A percentile compares a stretch with the other conserved stretches of the same genome.
Conservation (phyloP, 2,888 invertebrate genomes). For the Dinocampus coccinellae region DNA sequence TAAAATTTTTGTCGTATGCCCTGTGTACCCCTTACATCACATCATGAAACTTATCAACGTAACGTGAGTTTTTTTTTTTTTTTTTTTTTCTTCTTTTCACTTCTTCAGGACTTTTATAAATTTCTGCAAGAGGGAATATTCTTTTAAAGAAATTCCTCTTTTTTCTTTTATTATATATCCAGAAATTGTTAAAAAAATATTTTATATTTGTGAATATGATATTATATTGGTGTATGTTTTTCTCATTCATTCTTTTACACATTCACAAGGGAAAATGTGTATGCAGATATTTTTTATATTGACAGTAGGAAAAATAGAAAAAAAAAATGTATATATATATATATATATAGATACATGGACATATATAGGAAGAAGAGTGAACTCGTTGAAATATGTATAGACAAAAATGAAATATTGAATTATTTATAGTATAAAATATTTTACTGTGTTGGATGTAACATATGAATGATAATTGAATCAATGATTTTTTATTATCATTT, state of each 20-base stretch:
- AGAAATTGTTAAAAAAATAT: background rate
- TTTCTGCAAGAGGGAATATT: no score
- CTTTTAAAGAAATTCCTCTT: no score
- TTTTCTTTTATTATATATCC: no score
- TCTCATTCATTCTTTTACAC: background rate
- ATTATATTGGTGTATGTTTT: background rate
- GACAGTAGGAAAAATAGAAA: background rate
- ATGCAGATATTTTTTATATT: background rate
- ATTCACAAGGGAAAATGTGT: background rate
- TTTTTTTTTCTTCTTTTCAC: slow-evolving; percentile 11
- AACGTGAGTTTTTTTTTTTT: no score
- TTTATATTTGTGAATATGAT: background rate
- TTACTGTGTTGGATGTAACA: background rate
- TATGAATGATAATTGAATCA: background rate
- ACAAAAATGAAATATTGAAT: background rate
- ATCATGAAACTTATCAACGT: slow-evolving; percentile 27
- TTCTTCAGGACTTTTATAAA: background rate
- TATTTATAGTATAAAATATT: background rate
- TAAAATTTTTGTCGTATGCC: slow-evolving; percentile 29
- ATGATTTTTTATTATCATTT: background rate
- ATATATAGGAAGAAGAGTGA: no score
- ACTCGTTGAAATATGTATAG: no score
- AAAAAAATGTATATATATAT: no score
- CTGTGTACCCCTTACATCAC: slow-evolving; percentile 6
- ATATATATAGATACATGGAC: background rate